Percentiles rank a stretch among this genome's conserved stretches.
phyloP scores from a whole-genome alignment of 2,113 vertebrate genomes.

The Syngnathus floridae region DNA sequence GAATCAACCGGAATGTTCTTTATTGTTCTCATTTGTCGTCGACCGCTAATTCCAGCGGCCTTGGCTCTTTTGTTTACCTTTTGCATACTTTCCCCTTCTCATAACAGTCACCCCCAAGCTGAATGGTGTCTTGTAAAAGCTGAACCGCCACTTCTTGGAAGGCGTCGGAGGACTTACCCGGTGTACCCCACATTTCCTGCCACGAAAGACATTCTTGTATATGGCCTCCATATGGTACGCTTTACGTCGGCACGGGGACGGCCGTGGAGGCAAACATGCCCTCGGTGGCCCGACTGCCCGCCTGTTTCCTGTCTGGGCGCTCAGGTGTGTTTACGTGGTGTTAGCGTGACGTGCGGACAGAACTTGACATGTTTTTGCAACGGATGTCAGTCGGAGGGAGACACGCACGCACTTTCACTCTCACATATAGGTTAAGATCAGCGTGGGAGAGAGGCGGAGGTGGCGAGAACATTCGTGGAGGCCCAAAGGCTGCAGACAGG shows the following conservation, averaged over 20 bases:
- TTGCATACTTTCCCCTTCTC: neutral
- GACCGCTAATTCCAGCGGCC: neutral
- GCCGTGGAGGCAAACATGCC: no score
- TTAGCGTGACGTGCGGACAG: no score
- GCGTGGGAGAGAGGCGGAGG: no score
- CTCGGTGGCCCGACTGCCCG: neutral
- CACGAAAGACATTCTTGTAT: slow-evolving; percentile 7
- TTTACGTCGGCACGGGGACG: slow-evolving; percentile 25
- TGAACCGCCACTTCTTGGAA: neutral
- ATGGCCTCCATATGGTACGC: slow-evolving; percentile 44
- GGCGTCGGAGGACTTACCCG: neutral
- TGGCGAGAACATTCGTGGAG: no score
- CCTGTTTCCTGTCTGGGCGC: no score
- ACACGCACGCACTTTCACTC: neutral
- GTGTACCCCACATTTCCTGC: neutral
- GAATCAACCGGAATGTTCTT: neutral
- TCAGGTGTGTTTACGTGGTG: no score
- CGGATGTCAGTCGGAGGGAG: no score
- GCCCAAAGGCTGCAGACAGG: no score
- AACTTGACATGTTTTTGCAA: no score
- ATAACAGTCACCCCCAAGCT: neutral
- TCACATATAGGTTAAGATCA: neutral
- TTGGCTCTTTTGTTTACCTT: slow-evolving; percentile 1
- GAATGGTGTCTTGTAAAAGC: slow-evolving; percentile 12
- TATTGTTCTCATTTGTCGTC: neutral